Evolutionary conservation across 1,140 invertebrate species (phyloP).

Genomic region (Triops cancriformis): DNA sequence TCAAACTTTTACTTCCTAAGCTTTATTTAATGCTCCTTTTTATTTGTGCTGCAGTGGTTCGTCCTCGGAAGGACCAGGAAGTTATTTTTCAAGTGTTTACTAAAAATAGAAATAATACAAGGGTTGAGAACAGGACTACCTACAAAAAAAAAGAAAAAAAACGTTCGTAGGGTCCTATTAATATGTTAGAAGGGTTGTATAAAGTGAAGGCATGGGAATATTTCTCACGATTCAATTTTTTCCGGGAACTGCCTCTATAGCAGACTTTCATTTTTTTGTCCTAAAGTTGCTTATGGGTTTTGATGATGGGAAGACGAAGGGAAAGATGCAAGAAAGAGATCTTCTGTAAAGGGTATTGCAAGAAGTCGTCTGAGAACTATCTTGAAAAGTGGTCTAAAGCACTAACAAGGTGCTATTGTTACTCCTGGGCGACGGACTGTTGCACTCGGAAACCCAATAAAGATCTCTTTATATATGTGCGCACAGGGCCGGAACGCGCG

Average conservation of each 20-base stretch:
- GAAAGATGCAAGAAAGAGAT: not conserved
- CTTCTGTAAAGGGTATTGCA: not conserved
- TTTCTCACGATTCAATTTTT: not conserved
- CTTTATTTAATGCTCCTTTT: too few species aligned
- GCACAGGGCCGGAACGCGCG: constrained; percentile 7
- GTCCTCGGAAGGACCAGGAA: too few species aligned
- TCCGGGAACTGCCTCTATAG: not conserved
- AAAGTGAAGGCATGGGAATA: not conserved
- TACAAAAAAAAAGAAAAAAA: too few species aligned
- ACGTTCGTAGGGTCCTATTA: not conserved
- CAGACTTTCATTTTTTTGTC: not conserved
- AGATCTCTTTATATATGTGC: constrained; percentile 7
- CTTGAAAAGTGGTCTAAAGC: not conserved
- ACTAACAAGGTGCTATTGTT: constrained; percentile 10
- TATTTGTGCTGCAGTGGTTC: too few species aligned
- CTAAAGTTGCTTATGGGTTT: not conserved
- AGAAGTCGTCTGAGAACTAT: not conserved
- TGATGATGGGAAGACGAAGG: not conserved
- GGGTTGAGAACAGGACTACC: too few species aligned
- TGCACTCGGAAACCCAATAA: not conserved
- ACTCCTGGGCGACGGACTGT: not conserved
- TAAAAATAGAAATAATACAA: too few species aligned
- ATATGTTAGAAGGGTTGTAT: not conserved
- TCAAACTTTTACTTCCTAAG: too few species aligned
- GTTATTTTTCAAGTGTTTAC: too few species aligned